Conservation (phyloP, 2,113 vertebrate species). For the Merops nubicus region DNA sequence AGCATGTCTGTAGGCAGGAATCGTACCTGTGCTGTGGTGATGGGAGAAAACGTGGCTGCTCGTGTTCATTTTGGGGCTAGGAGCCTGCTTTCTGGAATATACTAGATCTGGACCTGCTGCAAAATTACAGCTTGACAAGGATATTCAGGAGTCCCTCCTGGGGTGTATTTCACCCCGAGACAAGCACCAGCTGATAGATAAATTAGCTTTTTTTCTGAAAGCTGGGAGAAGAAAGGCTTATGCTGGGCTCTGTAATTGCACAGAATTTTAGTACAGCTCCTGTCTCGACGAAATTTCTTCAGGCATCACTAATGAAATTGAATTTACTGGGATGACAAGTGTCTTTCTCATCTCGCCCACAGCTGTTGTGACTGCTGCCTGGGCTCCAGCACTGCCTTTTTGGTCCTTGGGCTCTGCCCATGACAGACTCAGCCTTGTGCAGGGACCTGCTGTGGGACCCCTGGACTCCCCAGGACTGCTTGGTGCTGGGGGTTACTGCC, state of each 20-base stretch:
- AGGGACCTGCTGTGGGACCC: background rate
- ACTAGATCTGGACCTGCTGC: background rate
- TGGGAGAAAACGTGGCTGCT: accelerated
- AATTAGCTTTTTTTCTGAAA: background rate
- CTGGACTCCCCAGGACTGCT: background rate
- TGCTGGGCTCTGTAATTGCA: background rate
- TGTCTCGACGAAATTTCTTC: background rate
- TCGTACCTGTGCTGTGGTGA: background rate
- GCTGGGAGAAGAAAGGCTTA: background rate
- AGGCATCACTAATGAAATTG: background rate
- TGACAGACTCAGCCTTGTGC: background rate
- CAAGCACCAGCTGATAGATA: background rate
- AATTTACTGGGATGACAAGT: background rate
- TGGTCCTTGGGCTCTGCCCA: background rate
- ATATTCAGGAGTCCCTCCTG: background rate
- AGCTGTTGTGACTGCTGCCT: background rate
- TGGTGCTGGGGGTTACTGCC: accelerated
- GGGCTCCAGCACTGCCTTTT: background rate
- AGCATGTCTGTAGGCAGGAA: background rate
- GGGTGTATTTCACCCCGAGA: background rate
- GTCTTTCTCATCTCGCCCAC: background rate
- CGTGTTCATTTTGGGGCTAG: background rate
- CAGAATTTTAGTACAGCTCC: background rate
- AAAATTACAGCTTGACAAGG: background rate
- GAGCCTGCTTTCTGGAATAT: background rate